Conservation (phyloP, 2,888 invertebrate genomes). For the Julus scanicus region DNA sequence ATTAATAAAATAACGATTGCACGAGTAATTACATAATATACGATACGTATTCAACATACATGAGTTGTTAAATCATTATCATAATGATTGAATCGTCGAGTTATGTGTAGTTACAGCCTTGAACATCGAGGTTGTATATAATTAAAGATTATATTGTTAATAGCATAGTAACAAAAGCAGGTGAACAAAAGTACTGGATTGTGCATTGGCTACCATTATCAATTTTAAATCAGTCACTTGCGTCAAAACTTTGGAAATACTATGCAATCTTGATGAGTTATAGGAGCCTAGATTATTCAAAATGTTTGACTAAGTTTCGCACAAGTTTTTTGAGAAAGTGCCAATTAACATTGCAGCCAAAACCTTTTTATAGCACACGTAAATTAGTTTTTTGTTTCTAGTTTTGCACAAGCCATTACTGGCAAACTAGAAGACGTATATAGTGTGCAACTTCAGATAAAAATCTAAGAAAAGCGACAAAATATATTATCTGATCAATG, state of each 20-base stretch:
- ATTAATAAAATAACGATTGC: not conserved
- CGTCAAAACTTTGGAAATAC: too few relatives aligned
- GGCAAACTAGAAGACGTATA: not conserved
- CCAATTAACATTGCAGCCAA: not conserved
- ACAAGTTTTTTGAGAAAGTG: not conserved
- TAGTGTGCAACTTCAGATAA: not conserved
- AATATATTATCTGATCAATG: not conserved
- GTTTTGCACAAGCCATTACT: not conserved
- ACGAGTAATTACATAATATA: not conserved
- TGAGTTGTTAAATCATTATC: not conserved
- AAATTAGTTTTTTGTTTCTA: not conserved
- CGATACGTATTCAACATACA: not conserved
- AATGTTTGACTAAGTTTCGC: not conserved
- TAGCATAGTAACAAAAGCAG: too few relatives aligned
- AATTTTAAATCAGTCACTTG: too few relatives aligned
- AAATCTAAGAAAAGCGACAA: not conserved
- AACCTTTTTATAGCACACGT: constrained; percentile 43
- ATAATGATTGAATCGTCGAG: not conserved
- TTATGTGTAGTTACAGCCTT: not conserved
- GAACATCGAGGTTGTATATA: not conserved
- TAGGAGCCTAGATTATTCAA: too few relatives aligned
- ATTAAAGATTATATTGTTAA: too few relatives aligned
- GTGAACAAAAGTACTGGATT: too few relatives aligned
- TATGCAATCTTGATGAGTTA: too few relatives aligned
- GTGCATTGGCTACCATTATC: too few relatives aligned